Conservation (phyloP, 2,113 vertebrate species). For the Dipodomys ordii region DNA sequence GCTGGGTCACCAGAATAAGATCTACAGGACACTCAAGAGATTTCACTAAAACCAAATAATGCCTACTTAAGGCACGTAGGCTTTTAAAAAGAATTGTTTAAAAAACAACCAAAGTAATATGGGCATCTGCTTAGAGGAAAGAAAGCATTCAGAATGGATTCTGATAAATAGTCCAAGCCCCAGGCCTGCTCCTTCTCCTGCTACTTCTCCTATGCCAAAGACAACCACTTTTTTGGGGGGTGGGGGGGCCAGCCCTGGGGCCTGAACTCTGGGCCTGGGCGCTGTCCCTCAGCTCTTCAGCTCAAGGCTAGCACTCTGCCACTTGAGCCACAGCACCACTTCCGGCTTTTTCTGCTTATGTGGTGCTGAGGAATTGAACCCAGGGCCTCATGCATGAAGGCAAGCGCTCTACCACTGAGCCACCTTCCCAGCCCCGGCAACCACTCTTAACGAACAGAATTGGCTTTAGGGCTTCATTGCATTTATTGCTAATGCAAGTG, state of each 20-base stretch:
- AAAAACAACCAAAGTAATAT: neutral
- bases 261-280: too few species aligned
- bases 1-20: neutral
- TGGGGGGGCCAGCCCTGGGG: too few species aligned
- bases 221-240: neutral
- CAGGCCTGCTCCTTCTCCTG: neutral
- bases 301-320: too few species aligned
- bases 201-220: neutral
- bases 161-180: neutral
- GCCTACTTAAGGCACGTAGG: neutral
- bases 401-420: too few species aligned
- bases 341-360: too few species aligned
- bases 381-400: too few species aligned
- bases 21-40: neutral
- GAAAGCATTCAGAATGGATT: neutral
- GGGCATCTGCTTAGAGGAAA: neutral
- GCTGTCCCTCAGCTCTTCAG: too few species aligned
- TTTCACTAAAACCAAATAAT: neutral
- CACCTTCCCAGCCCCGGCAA: neutral
- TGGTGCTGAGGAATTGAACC: too few species aligned
- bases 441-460: neutral
- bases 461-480: conserved; percentile 32
- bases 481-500: conserved; percentile 43
- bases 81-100: neutral
- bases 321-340: too few species aligned